phyloP scores from a whole-genome alignment of 2,888 invertebrate genomes.

The Agrotis clavis region DNA sequence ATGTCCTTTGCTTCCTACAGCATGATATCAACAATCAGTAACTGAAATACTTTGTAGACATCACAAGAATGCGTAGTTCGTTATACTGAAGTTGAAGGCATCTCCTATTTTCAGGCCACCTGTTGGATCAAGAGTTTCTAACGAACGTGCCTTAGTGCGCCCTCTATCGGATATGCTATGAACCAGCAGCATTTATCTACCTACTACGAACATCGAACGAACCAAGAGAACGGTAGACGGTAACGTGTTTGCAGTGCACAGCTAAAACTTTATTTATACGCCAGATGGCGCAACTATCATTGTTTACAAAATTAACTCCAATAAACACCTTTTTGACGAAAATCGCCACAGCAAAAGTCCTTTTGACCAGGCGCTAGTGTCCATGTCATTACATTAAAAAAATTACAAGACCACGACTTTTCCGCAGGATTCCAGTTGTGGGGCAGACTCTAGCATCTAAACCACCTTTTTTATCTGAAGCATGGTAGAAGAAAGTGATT shows the following conservation, averaged over 20 bases:
- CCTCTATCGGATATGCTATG: constrained; percentile 45
- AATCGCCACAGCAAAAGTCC: too few species aligned
- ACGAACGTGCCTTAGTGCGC: constrained; percentile 24
- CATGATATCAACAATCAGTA: neutral
- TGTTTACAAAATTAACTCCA: neutral
- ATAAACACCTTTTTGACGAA: neutral
- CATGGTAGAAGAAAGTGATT: neutral
- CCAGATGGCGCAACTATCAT: constrained; percentile 47
- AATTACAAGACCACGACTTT: too few species aligned
- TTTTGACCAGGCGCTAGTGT: too few species aligned
- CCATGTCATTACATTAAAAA: too few species aligned
- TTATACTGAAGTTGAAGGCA: constrained; percentile 1
- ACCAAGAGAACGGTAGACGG: neutral
- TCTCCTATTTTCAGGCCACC: constrained; percentile 26
- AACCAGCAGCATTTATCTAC: constrained; percentile 18
- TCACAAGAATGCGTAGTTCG: neutral
- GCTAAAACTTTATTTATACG: neutral
- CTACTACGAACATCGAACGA: neutral
- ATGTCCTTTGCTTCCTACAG: neutral
- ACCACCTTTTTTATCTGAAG: neutral
- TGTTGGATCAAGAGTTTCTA: constrained; percentile 23
- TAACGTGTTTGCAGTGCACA: constrained; percentile 5
- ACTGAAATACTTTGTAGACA: constrained; percentile 1
- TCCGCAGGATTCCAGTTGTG: too few species aligned
- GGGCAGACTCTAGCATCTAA: neutral